Base-by-base conservation (phyloP, 1,140 invertebrate genomes). In the Halotydeus destructor region DNA sequence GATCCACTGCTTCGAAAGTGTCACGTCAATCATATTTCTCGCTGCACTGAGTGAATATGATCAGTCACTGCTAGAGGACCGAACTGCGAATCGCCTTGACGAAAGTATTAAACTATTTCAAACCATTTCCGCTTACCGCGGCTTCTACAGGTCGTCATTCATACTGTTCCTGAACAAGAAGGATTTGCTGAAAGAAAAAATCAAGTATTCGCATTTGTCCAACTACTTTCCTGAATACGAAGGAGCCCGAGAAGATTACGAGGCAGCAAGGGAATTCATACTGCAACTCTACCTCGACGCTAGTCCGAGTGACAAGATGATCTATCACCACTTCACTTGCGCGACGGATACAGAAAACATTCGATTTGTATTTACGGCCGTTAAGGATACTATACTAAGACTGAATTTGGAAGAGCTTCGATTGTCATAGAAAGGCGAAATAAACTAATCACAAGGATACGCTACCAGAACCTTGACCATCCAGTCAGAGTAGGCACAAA, bases 271-370 rank as follows among this genome's bases (percentile, higher is more conserved):
- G 61, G 55, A 55, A 11, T 53, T 54, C 25, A 75, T 94, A 48
- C 61, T 93, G 23, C 70, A 79, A 51, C 75, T 89, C 69, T 94
- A 94, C 62, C 74, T 83, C 50, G 74, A 71, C 26, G 54, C 59
- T 9, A 57, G 67, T 11, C 53, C 60, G 12, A 47, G 51, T 36
- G 69, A 71, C 21, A 72, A 72, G 52, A 72, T 78, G 11, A 68
- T 96, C 12, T 96, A 91, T 65, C 83, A 93, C 61, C 89, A 98
- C 62, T 96, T 91, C 58, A 97, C 91, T 5, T 94, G 85, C 38
- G 91, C 89, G 47, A 82, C 96, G 40, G 88, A 96, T 62, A 97
- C 89, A 9, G 81, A 91, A 59, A 96, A 97, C 61, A 96, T 96
- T 54, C 81, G 88, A 63, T 75, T 88, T 47, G 89, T 98, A 12